A percentile compares a stretch with the other conserved stretches of the same genome.
Evolutionary conservation across 2,113 vertebrate genomes (phyloP).

Genomic region (Gallinago undulata): DNA sequence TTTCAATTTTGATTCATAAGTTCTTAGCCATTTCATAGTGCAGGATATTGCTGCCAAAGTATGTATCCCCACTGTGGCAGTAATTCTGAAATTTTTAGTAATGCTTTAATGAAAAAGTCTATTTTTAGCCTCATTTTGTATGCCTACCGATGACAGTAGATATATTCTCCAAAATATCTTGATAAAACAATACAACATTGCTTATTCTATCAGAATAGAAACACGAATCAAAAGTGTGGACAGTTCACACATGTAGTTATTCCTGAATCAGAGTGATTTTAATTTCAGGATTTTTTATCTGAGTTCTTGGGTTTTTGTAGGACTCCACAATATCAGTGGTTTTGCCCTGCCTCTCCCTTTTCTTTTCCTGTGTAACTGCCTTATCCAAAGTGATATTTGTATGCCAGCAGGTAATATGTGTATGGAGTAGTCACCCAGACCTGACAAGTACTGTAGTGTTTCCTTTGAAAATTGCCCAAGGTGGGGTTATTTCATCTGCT

Average conservation of each 20-base stretch:
- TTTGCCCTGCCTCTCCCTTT: neutral
- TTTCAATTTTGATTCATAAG: neutral
- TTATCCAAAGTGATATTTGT: slow-evolving; percentile 50
- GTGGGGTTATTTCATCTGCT: slow-evolving; percentile 28
- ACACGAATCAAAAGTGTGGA: neutral
- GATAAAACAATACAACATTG: neutral
- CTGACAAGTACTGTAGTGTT: slow-evolving; percentile 50
- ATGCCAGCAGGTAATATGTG: slow-evolving; percentile 39
- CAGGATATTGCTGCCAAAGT: neutral
- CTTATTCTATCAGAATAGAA: neutral
- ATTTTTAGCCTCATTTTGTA: neutral
- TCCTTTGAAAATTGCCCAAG: slow-evolving; percentile 48
- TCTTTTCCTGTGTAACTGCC: neutral
- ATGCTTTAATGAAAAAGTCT: neutral
- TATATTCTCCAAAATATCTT: neutral
- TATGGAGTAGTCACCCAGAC: slow-evolving; percentile 30
- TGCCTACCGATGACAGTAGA: neutral
- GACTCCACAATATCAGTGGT: neutral
- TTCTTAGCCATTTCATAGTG: neutral
- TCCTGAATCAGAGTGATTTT: neutral
- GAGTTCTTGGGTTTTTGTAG: neutral
- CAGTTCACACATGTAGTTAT: neutral
- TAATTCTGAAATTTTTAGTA: neutral
- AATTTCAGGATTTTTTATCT: neutral
- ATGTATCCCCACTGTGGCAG: neutral